Base-by-base conservation (phyloP, 1,140 invertebrate genomes). In the Octopus sinensis region DNA sequence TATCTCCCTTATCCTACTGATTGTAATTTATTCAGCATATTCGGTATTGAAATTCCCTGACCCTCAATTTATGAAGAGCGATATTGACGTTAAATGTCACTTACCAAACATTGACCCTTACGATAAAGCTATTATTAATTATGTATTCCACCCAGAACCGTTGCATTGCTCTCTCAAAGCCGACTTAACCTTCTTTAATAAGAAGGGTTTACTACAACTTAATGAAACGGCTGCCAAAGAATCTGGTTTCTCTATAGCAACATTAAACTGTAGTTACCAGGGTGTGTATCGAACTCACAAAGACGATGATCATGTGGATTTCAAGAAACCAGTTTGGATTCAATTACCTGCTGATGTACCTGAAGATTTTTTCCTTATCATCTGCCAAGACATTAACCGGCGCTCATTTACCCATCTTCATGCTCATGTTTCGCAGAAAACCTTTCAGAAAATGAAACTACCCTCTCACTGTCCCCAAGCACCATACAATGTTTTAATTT, bases 401-500 rank as follows among this genome's bases (percentile, higher is more conserved):
- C 76, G 9, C 6, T 6, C 30, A 30, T 77, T 43, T 43, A 52
- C 6, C 23, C 23, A 77, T 17, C 76, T 77, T 51, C 76, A 77
- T 43, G 76, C 76, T 6, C 76, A 77, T 43, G 30, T 77, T 53
- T 77, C 52, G 6, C 5, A 77, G 17, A 17, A 9, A 43, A 73
- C 68, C 6, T 73, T 73, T 23, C 52, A n/a, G 6, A 77, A 51
- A 51, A 77, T 51, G 4, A 51, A 6, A 51, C 5, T 0, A 6
- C 13, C 7, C 5, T 13, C 23, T 6, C n/a, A 77, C 17, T 77
- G 76, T 51, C 5, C 5, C 52, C 43, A 6, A 12, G 78, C 79
- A n/a, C n/a, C 79, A 9, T 78, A 79, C 13, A 86, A 81, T 78
- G 80, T 87, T 56, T 73, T 87, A 54, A 76, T 87, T 10, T 80